phyloP scores from a whole-genome alignment of 2,113 vertebrate genomes.

The Oophaga pumilio region DNA sequence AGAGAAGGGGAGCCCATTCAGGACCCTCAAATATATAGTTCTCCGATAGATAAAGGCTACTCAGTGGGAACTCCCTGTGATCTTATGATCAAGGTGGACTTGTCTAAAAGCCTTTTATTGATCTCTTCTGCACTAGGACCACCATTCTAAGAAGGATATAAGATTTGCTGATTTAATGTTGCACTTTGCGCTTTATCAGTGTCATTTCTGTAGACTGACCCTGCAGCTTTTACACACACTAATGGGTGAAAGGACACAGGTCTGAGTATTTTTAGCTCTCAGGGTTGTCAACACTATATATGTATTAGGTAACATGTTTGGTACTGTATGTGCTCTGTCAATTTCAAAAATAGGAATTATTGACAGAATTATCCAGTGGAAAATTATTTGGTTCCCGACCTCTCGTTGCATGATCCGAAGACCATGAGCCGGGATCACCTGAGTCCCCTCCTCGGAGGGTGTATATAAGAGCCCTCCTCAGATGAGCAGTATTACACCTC shows the following conservation, averaged over 20 bases:
- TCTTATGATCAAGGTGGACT: too few relatives aligned
- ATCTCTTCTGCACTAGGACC: too few relatives aligned
- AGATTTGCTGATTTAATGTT: too few relatives aligned
- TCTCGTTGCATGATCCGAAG: background rate
- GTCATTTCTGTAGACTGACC: background rate
- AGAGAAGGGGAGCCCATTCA: too few relatives aligned
- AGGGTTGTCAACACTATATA: background rate
- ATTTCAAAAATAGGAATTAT: background rate
- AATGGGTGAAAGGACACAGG: background rate
- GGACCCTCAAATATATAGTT: too few relatives aligned
- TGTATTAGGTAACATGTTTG: background rate
- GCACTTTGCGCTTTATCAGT: background rate
- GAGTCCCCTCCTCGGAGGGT: background rate
- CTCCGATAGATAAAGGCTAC: too few relatives aligned
- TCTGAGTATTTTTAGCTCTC: background rate
- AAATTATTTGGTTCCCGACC: background rate
- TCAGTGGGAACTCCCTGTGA: too few relatives aligned
- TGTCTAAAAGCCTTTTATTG: too few relatives aligned
- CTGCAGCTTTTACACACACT: too few relatives aligned
- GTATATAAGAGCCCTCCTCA: background rate
- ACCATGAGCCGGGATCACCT: background rate
- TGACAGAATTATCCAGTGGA: background rate
- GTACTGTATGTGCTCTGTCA: background rate
- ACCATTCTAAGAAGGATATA: too few relatives aligned
- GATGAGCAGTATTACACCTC: background rate